phyloP scores from a whole-genome alignment of 2,113 vertebrate genomes.

The Eonycteris spelaea region DNA sequence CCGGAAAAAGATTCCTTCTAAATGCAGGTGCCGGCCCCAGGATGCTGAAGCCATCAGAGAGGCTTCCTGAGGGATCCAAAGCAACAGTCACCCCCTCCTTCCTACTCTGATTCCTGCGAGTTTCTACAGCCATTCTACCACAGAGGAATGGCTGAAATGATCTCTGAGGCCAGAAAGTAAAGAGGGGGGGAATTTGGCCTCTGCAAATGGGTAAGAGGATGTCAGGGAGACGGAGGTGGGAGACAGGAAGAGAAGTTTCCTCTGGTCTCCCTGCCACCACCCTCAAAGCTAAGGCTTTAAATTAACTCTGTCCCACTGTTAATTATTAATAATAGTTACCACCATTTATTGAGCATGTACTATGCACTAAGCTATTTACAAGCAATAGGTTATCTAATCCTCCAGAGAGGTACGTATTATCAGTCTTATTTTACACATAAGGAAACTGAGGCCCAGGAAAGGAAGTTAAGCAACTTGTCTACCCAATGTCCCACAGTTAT shows the following conservation, averaged over 20 bases:
- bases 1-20: background rate
- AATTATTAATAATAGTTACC: conserved; percentile 76
- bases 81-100: background rate
- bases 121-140: background rate
- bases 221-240: background rate
- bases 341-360: conserved; percentile 70
- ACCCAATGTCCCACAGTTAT: background rate
- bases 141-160: background rate
- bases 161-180: background rate
- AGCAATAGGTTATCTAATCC: conserved; percentile 67
- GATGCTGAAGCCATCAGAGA: background rate
- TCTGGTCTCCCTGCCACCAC: background rate
- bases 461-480: conserved; percentile 36
- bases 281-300: conserved; percentile 48
- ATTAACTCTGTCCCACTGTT: conserved; percentile 64
- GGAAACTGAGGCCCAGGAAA: conserved; percentile 69
- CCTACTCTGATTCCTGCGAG: background rate
- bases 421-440: conserved; percentile 64
- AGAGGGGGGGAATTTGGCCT: background rate
- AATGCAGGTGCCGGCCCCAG: background rate
- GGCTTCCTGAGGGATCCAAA: background rate
- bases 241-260: background rate
- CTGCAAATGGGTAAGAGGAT: background rate
- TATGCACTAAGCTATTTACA: conserved; percentile 72
- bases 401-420: conserved; percentile 63